Evolutionary conservation across 2,888 invertebrate species (phyloP).

Genomic region (Nomada lathburiana): DNA sequence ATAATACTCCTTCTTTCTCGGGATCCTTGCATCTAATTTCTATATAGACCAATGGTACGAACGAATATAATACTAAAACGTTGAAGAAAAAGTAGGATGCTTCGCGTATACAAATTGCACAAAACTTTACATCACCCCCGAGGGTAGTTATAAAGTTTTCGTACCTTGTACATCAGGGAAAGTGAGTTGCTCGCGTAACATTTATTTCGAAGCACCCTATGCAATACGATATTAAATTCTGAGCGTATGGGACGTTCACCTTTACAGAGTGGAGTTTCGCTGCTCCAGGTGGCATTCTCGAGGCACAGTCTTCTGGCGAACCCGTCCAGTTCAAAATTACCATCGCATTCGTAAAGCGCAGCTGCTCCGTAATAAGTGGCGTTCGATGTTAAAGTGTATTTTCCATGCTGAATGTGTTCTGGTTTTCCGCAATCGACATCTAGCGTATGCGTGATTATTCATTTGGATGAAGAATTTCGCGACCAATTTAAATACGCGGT

Average conservation of each 20-base stretch:
- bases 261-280: slow-evolving; percentile 92
- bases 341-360: slow-evolving; percentile 93
- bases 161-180: too few relatives aligned
- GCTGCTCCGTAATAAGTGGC: slow-evolving; percentile 95
- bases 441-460: slow-evolving; percentile 78
- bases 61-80: background rate
- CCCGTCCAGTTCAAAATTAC: slow-evolving; percentile 92
- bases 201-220: background rate
- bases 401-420: slow-evolving; percentile 89
- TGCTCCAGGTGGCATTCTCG: slow-evolving; percentile 96
- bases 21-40: slow-evolving; percentile 93
- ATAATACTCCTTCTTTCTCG: slow-evolving; percentile 85
- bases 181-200: background rate
- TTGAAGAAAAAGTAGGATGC: too few relatives aligned
- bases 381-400: slow-evolving; percentile 92
- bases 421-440: slow-evolving; percentile 95
- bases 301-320: slow-evolving; percentile 93
- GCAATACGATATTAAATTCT: background rate
- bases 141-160: too few relatives aligned
- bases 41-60: slow-evolving; percentile 71
- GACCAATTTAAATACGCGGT: background rate
- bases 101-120: background rate
- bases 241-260: slow-evolving; percentile 84
- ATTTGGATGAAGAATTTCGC: too few relatives aligned
- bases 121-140: background rate